Base-by-base conservation (phyloP, 2,113 vertebrate species). In the Seriola aureovittata region DNA sequence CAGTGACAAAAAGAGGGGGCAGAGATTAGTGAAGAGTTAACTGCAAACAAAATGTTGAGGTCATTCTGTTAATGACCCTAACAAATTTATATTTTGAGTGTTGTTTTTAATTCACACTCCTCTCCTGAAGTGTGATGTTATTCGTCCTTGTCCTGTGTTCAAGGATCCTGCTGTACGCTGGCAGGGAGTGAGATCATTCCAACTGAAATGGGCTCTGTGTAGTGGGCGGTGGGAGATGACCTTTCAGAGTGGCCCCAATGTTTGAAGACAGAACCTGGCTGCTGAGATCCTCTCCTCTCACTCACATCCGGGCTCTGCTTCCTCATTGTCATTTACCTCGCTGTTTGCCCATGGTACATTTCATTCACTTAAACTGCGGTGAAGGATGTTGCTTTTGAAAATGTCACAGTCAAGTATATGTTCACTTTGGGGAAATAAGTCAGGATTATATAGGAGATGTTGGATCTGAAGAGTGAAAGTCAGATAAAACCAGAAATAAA, bases 271-370 rank as follows among this genome's bases (percentile, higher is more conserved):
- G 60, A 69, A 23, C 32, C 17, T 12, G 50, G 54, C 59, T 36
- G 72, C 59, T 68, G 74, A 90, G 78, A 88, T 88, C 44, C 50
- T 78, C 77, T 82, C 84, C 77, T 84, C 84, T 73, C 80, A 72
- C 76, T 87, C 70, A 88, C 76, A 71, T 58, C 80, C 68, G 60
- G 8, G 42, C 80, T 78, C 34, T 4, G 42, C 63, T 80, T 72
- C 52, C 71, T 36, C 77, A 54, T 21, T 69, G 70, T 81, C 77
- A 73, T 57, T 29, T 40, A 44, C 63, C 44, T 42, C 64, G 0
- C 44, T 34, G 65, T 73, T 64, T 82, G 59, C 19, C 19, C 65
- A 69, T 7, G 42, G 71, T 84, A 46, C 62, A 81, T 84, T 84
- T 78, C 81, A 80, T 67, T 69, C 82, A 71, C n/a, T 81, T 83